phyloP scores from a whole-genome alignment of 2,888 invertebrate species.

The Euclidia mi region DNA sequence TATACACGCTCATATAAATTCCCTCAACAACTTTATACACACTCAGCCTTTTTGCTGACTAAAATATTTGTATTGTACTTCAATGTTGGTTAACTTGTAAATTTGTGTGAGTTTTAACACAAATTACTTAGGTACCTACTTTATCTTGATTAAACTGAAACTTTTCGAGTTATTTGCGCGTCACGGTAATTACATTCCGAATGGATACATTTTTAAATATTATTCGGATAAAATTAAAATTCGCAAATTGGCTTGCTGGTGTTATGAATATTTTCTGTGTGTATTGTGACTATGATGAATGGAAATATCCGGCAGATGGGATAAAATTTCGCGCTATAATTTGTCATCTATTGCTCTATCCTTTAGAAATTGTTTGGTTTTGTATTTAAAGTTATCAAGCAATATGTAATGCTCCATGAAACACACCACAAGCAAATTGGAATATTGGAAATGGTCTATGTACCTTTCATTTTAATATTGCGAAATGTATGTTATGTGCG shows the following conservation, averaged over 20 bases:
- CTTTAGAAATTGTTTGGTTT: slow-evolving; percentile 35
- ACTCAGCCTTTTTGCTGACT: not conserved
- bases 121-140: slow-evolving; percentile 22
- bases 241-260: slow-evolving; percentile 50
- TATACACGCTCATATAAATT: slow-evolving; percentile 42
- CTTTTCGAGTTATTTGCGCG: slow-evolving; percentile 16
- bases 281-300: slow-evolving; percentile 69
- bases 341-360: slow-evolving; percentile 65
- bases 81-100: not conserved
- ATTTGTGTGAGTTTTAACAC: slow-evolving; percentile 12
- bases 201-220: slow-evolving; percentile 13
- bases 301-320: slow-evolving; percentile 52
- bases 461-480: too few species aligned
- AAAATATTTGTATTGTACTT: slow-evolving; percentile 34
- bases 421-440: not conserved
- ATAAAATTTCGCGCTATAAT: slow-evolving; percentile 59
- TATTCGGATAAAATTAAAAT: slow-evolving; percentile 33
- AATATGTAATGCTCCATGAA: not conserved
- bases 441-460: not conserved
- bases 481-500: too few species aligned
- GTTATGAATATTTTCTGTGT: slow-evolving; percentile 53
- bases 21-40: slow-evolving; percentile 30
- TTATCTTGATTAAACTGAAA: slow-evolving; percentile 39
- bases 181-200: slow-evolving; percentile 25
- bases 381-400: slow-evolving; percentile 13